Conservation (phyloP, 1,140 invertebrate species). For the Scaptomyza graminum region DNA sequence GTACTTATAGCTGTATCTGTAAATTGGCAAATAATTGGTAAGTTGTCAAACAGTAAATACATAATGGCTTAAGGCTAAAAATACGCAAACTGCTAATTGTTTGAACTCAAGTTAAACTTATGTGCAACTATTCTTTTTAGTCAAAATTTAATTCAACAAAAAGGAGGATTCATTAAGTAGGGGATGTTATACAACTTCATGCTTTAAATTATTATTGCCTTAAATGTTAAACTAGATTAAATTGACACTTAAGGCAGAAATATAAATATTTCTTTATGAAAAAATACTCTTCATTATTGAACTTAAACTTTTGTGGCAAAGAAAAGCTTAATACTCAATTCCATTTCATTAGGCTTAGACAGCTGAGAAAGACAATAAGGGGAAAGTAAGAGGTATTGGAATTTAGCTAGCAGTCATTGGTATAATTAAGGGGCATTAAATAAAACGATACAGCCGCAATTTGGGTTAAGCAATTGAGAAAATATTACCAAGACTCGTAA, state of each 20-base stretch:
- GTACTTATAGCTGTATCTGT: background rate
- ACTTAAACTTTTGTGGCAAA: background rate
- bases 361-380: background rate
- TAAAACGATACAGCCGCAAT: slow-evolving; percentile 66
- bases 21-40: background rate
- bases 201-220: no score
- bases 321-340: slow-evolving; percentile 10
- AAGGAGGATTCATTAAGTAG: no score
- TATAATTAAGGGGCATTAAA: slow-evolving; percentile 68
- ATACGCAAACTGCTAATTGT: no score
- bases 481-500: slow-evolving; percentile 46
- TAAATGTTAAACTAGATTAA: no score
- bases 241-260: no score
- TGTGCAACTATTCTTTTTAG: no score
- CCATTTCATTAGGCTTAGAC: slow-evolving; percentile 13
- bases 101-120: no score
- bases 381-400: background rate
- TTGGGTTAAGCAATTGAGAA: slow-evolving; percentile 63
- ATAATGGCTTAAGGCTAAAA: background rate
- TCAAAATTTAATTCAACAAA: no score
- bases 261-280: no score
- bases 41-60: background rate
- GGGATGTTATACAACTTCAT: no score
- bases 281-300: background rate
- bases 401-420: slow-evolving; percentile 9